Conservation (phyloP, 2,888 invertebrate species). For the Oligia fasciuncula region DNA sequence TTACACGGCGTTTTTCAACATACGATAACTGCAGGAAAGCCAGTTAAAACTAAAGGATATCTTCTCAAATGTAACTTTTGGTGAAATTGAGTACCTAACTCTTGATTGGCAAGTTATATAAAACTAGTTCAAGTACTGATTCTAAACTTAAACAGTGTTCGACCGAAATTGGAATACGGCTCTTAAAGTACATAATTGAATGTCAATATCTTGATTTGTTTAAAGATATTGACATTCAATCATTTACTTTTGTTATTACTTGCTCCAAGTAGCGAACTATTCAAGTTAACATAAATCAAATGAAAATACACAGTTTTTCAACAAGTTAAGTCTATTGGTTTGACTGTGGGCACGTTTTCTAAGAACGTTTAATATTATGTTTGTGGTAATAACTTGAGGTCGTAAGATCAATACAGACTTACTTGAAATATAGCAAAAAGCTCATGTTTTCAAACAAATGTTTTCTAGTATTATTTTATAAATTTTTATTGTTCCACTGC, state of each 20-base stretch:
- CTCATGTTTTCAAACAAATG: background rate
- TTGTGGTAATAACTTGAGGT: constrained; percentile 10
- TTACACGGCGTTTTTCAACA: background rate
- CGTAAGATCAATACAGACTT: constrained; percentile 10
- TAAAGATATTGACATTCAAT: background rate
- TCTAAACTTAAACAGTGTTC: background rate
- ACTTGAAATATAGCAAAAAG: background rate
- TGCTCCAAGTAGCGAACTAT: background rate
- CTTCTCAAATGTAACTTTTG: too few species aligned
- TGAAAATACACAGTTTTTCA: constrained; percentile 32
- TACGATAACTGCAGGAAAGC: too few species aligned
- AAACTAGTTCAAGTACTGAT: background rate
- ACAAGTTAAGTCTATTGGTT: constrained; percentile 19
- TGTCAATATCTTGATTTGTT: background rate
- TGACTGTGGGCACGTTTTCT: constrained; percentile 15
- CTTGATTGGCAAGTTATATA: too few species aligned
- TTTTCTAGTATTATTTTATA: background rate
- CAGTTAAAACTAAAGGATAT: too few species aligned
- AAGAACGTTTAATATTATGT: background rate
- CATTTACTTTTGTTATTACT: constrained; percentile 9
- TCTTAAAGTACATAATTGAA: constrained; percentile 3
- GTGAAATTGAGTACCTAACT: too few species aligned
- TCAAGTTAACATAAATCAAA: constrained; percentile 26
- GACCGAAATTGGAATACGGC: background rate
- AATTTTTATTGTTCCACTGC: too few species aligned